These are phyloP conservation scores for Onychostoma macrolepis DNA, from an alignment of 2,113 vertebrate genomes.

Conservation along the genomic window DNA sequence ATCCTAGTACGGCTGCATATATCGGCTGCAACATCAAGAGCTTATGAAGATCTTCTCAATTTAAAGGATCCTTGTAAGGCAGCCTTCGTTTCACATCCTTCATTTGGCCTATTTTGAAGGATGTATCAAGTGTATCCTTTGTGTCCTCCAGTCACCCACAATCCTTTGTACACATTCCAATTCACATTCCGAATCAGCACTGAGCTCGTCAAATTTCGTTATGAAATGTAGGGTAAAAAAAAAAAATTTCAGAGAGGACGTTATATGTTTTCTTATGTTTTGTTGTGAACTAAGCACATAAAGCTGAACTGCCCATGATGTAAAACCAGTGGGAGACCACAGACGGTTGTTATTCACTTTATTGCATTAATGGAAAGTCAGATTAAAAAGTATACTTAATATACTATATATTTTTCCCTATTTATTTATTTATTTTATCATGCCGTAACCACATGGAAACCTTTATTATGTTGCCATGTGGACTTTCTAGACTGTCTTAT, in stretches of 20 bases:
- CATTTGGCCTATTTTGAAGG: too few relatives aligned
- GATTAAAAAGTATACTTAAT: too few relatives aligned
- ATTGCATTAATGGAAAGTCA: too few relatives aligned
- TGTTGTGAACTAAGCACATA: too few relatives aligned
- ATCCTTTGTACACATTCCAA: not conserved
- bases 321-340: too few relatives aligned
- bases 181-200: not conserved
- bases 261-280: too few relatives aligned
- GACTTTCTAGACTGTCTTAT: too few relatives aligned
- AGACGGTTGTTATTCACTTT: too few relatives aligned
- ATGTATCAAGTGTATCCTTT: not conserved
- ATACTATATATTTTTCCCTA: not conserved
- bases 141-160: not conserved
- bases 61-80: not conserved
- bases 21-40: not conserved
- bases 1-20: not conserved
- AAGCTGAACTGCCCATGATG: too few relatives aligned
- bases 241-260: not conserved
- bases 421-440: not conserved
- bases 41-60: not conserved
- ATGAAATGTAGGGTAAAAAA: not conserved
- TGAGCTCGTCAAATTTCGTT: not conserved
- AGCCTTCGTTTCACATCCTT: too few relatives aligned
- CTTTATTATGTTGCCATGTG: too few relatives aligned
- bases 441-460: not conserved